Base-by-base conservation (phyloP, 1,140 invertebrate species). In the Drosophila bocki region DNA sequence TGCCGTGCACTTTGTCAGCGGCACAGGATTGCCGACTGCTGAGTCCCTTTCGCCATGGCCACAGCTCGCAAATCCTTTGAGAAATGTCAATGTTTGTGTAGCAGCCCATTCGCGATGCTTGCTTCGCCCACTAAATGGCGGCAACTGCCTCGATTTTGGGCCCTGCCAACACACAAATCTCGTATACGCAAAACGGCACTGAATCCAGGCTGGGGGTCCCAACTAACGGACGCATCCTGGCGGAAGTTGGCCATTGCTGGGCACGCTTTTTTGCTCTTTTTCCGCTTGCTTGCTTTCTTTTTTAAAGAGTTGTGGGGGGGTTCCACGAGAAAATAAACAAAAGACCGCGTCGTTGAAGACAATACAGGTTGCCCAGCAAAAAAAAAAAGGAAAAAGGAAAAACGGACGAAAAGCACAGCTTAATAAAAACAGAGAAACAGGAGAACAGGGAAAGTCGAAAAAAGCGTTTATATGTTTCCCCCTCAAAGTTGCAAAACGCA, bases 71-170 rank as follows among this genome's bases (percentile, higher is more conserved):
- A 86, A 86, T 87, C 82, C 82, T 79, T 74, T 83, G 83, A 88
- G 86, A 87, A 88, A 80, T 70, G 80, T 88, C 84, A 87, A 87
- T 87, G 72, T 87, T 87, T 83, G 84, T 69, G 61, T 67, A 64
- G 35, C 71, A 56, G 70, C 41, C 71, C 70, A 75, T 75, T 76
- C 71, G 70, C 70, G 75, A 47, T 70, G 75, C 75, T 62, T 57
- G 69, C 76, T 70, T 62, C 65, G 54, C 51, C 67, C 63, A 39
- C 75, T 72, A 79, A 79, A 78, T 78, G 76, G 76, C 59, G 45
- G 76, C 75, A 50, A 58, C 59, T 57, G 58, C 65, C 65, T 78
- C 75, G 64, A 77, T 77, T 77, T 77, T 47, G 26, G 51, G 37
- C 33, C 59, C 41, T 47, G 17, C 42, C 45, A 54, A 58, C 53